Evolutionary conservation across 2,113 vertebrate species (phyloP).

Genomic region (Sinocyclocheilus anshuiensis): DNA sequence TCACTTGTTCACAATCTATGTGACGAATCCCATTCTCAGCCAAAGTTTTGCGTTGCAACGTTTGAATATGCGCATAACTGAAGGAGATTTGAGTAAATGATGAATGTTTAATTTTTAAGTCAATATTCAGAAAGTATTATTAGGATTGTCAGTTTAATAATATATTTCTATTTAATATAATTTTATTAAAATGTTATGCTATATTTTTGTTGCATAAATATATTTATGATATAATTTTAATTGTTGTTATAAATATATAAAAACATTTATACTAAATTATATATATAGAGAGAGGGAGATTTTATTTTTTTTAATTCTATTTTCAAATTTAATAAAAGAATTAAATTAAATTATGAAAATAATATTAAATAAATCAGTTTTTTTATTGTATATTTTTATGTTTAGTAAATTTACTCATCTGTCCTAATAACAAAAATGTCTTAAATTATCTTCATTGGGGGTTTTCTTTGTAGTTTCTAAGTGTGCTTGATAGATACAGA

Average conservation of each 20-base stretch:
- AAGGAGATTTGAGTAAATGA: neutral
- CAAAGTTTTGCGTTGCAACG: neutral
- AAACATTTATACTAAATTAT: too few relatives aligned
- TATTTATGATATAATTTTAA: too few relatives aligned
- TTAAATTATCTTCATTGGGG: neutral
- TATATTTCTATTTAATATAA: neutral
- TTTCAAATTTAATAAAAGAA: too few relatives aligned
- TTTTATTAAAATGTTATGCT: too few relatives aligned
- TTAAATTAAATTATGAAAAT: too few relatives aligned
- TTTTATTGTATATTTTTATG: neutral
- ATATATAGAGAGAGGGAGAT: too few relatives aligned
- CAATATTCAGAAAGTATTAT: neutral
- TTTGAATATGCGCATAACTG: too few relatives aligned
- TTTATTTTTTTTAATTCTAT: too few relatives aligned
- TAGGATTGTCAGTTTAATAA: neutral
- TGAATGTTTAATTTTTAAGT: neutral
- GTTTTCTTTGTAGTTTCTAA: neutral
- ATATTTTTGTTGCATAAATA: too few relatives aligned
- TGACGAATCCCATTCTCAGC: neutral
- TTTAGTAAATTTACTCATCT: neutral
- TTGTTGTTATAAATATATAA: too few relatives aligned
- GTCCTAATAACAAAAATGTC: neutral
- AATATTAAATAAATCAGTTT: too few relatives aligned
- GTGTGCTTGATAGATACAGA: neutral
- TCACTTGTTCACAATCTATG: neutral